Conservation (phyloP, 2,113 vertebrate species). For the Galeopterus variegatus region DNA sequence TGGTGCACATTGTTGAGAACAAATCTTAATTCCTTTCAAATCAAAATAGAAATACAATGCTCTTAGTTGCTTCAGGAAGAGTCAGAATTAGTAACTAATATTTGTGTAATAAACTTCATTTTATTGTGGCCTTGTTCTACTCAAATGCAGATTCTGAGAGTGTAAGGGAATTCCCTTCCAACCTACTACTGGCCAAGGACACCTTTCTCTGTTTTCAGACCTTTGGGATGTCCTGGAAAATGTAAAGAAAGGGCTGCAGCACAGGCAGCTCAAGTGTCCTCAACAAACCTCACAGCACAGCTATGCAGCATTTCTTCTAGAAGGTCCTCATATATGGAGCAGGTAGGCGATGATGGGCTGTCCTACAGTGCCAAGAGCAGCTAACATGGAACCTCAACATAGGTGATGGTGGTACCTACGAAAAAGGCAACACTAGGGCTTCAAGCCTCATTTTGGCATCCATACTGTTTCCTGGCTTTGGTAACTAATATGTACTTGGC, state of each 20-base stretch:
- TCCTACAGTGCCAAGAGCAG: too few species aligned
- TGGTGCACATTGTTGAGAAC: neutral
- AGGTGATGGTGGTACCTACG: neutral
- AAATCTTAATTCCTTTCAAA: neutral
- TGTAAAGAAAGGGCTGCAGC: fast-evolving
- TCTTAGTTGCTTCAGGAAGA: neutral
- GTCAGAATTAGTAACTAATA: neutral
- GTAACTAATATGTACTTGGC: neutral
- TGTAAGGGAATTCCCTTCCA: neutral
- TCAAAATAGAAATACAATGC: neutral
- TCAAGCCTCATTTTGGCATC: neutral
- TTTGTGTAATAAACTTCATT: neutral
- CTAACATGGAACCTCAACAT: neutral
- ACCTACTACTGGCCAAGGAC: neutral
- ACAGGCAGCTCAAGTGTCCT: neutral
- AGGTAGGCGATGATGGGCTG: neutral
- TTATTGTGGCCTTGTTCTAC: neutral
- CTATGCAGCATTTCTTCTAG: neutral
- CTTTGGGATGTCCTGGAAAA: neutral
- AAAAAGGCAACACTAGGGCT: neutral
- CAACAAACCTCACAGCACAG: neutral
- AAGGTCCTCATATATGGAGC: neutral
- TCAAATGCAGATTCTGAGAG: neutral
- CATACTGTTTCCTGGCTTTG: neutral
- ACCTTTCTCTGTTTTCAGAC: neutral